These are phyloP conservation scores for Ptilodon capucinus DNA, from an alignment of 2,888 invertebrate species.

Conservation along the genomic window DNA sequence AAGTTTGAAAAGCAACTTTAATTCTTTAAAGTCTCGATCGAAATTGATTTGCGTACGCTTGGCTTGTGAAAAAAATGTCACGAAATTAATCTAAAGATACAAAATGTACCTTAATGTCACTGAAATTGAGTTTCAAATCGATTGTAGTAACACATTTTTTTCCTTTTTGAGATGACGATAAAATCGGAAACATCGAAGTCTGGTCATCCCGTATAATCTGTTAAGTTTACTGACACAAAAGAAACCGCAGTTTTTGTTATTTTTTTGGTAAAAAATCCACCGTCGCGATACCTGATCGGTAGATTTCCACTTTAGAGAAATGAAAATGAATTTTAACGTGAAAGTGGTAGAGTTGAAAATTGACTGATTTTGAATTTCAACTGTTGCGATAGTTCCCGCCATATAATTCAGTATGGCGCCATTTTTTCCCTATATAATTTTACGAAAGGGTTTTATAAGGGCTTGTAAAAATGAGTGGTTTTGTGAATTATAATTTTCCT, in stretches of 20 bases:
- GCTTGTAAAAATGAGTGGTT: constrained; percentile 3
- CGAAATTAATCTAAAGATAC: neutral
- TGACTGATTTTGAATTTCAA: constrained; percentile 27
- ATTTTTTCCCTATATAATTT: constrained; percentile 34
- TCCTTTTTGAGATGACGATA: constrained; percentile 61
- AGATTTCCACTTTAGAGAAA: constrained; percentile 26
- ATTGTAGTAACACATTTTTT: constrained; percentile 13
- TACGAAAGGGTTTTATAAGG: constrained; percentile 32
- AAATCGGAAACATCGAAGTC: constrained; percentile 68
- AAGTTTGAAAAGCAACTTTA: constrained; percentile 9
- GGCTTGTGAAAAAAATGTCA: neutral
- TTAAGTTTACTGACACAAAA: constrained; percentile 61
- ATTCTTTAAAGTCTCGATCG: neutral
- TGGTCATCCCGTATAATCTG: constrained; percentile 67
- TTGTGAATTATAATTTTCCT: constrained; percentile 28
- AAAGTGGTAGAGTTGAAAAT: constrained; percentile 42
- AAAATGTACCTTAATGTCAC: neutral
- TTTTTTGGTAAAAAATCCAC: constrained; percentile 62
- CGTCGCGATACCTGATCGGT: constrained; percentile 61
- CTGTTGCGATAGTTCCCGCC: constrained; percentile 35
- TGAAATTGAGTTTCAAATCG: constrained; percentile 11
- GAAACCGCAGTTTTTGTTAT: constrained; percentile 69
- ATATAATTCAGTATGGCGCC: constrained; percentile 43
- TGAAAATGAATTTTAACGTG: constrained; percentile 9
- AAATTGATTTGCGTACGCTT: neutral